Conservation (phyloP, 2,797 vertebrate species). For the Gymnodraco acuticeps region DNA sequence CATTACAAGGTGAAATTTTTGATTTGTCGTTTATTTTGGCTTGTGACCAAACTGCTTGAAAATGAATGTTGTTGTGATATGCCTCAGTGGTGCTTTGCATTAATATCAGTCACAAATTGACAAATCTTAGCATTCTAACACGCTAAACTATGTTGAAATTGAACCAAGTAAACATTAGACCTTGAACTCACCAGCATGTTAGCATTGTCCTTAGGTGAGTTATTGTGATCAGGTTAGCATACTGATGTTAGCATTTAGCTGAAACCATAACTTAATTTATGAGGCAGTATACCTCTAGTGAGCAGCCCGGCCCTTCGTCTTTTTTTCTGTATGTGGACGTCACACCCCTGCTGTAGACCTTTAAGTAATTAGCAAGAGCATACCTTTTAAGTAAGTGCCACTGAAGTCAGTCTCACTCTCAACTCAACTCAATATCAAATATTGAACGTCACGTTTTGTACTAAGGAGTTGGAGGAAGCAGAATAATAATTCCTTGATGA, state of each 20-base stretch:
- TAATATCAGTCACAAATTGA: not conserved
- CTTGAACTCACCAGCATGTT: not conserved
- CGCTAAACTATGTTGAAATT: not conserved
- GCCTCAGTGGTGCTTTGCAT: not conserved
- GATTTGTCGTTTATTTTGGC: no score
- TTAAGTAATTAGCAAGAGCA: not conserved
- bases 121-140: not conserved
- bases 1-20: no score
- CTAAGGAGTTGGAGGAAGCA: constrained; percentile 19
- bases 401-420: constrained; percentile 1
- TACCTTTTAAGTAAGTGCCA: not conserved
- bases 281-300: no score
- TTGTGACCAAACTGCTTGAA: no score
- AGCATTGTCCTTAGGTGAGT: not conserved
- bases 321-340: no score
- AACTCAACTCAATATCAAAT: constrained; percentile 40
- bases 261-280: no score
- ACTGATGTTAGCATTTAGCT: not conserved
- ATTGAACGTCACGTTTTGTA: constrained; percentile 39
- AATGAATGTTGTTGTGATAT: no score
- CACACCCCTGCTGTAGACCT: not conserved
- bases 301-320: no score
- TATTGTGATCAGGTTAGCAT: not conserved
- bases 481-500: constrained; percentile 45
- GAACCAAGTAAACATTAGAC: not conserved